Conservation (phyloP, 1,140 invertebrate species). For the Hyphantria cunea region DNA sequence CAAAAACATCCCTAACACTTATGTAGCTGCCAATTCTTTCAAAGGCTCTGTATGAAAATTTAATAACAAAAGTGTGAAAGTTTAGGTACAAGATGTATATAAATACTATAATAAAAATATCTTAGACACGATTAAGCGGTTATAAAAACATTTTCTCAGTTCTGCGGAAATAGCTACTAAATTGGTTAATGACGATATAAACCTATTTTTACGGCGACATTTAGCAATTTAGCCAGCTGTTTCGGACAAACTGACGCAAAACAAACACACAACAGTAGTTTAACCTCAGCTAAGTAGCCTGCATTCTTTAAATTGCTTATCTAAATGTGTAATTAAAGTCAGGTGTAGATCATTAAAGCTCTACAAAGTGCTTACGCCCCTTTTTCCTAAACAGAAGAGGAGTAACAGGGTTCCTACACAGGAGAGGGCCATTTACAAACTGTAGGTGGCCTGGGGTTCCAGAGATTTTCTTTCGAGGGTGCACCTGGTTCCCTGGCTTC, state of each 20-base stretch:
- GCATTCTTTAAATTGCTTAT: neutral
- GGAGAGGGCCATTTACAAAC: too few species aligned
- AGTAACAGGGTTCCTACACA: too few species aligned
- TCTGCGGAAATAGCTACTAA: constrained; percentile 11
- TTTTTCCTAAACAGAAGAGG: too few species aligned
- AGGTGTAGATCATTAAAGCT: too few species aligned
- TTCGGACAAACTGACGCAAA: constrained; percentile 8
- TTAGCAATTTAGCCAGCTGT: constrained; percentile 7
- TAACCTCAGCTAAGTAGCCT: neutral
- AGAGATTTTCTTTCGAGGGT: too few species aligned
- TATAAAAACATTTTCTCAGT: constrained; percentile 25
- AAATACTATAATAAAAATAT: constrained; percentile 28
- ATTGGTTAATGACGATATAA: constrained; percentile 1
- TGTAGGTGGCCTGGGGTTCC: too few species aligned
- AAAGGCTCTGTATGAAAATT: constrained; percentile 22
- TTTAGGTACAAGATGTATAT: constrained; percentile 25
- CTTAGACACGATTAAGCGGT: constrained; percentile 21
- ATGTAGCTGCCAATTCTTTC: constrained; percentile 14
- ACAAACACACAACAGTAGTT: constrained; percentile 10
- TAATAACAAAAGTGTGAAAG: constrained; percentile 6
- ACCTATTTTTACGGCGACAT: neutral
- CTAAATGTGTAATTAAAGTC: neutral
- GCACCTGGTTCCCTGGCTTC: too few species aligned
- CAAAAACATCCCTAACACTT: constrained; percentile 6
- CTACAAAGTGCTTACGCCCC: too few species aligned